These are phyloP conservation scores for Pollimyrus isidori DNA, from an alignment of 2,113 vertebrate species.

Conservation along the genomic window DNA sequence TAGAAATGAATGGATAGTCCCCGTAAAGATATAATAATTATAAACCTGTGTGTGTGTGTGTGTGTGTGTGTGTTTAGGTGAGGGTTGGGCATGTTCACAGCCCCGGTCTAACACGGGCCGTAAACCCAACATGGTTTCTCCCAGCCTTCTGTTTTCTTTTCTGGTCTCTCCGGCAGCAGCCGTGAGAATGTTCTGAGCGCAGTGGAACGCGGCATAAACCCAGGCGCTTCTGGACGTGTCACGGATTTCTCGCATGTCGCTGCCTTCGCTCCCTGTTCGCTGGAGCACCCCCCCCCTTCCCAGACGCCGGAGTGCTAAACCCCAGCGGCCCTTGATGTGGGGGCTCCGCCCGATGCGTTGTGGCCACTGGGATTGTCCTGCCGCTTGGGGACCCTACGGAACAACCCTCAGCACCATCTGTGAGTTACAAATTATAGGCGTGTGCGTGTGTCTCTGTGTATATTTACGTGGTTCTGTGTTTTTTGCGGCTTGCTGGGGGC, in stretches of 20 bases:
- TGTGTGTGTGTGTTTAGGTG: background rate
- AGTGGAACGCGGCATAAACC: conserved; percentile 46
- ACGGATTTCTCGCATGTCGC: conserved; percentile 10
- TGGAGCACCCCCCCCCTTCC: conserved; percentile 42
- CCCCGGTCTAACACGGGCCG: background rate
- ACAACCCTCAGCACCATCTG: conserved; percentile 37
- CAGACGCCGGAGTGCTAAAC: conserved; percentile 27
- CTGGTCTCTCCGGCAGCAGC: conserved; percentile 14
- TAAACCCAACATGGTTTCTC: background rate
- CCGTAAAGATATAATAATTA: too few relatives aligned
- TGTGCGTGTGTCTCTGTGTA: conserved; percentile 2
- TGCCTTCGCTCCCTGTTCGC: conserved; percentile 47
- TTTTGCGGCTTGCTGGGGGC: background rate
- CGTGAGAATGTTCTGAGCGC: conserved; percentile 52
- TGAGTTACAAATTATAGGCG: conserved; percentile 33
- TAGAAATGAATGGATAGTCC: too few relatives aligned
- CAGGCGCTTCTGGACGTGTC: conserved; percentile 37
- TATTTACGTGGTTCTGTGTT: background rate
- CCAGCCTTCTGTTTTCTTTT: conserved; percentile 3
- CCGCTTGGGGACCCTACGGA: conserved; percentile 42
- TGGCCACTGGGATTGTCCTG: conserved; percentile 40
- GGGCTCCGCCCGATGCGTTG: conserved; percentile 41
- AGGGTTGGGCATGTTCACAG: background rate
- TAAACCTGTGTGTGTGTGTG: background rate
- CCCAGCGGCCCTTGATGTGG: conserved; percentile 46